A percentile compares a stretch with the other conserved stretches of the same genome.
phyloP scores from a whole-genome alignment of 2,113 vertebrate genomes.

The Bos javanicus region DNA sequence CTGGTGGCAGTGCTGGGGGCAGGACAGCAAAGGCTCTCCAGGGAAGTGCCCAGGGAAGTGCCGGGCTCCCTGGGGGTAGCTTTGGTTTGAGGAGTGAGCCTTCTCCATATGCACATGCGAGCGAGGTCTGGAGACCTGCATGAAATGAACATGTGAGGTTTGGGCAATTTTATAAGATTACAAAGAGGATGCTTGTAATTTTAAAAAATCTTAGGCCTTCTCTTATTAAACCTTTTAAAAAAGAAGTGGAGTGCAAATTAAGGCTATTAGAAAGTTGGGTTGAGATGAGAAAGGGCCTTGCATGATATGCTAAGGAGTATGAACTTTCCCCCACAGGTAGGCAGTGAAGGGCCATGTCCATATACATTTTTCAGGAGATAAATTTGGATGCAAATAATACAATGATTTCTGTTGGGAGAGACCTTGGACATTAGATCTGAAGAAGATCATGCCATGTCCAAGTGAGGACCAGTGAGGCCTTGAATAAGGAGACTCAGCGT shows the following conservation, averaged over 20 bases:
- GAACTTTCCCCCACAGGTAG: neutral
- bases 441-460: neutral
- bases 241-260: neutral
- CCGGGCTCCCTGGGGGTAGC: neutral
- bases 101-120: fast-evolving
- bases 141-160: neutral
- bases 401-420: neutral
- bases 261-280: neutral
- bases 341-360: neutral
- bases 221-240: neutral
- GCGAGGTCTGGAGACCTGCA: fast-evolving
- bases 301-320: neutral
- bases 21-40: neutral
- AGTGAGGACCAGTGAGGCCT: neutral
- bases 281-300: neutral
- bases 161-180: neutral
- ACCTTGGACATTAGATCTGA: neutral
- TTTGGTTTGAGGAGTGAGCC: neutral
- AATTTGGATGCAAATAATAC: neutral
- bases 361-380: neutral
- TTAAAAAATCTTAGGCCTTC: neutral
- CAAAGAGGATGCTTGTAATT: neutral
- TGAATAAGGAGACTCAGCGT: neutral
- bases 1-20: neutral
- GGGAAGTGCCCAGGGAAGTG: neutral